Evolutionary conservation across 2,797 vertebrate species (phyloP).

Genomic region (Anabas testudineus): DNA sequence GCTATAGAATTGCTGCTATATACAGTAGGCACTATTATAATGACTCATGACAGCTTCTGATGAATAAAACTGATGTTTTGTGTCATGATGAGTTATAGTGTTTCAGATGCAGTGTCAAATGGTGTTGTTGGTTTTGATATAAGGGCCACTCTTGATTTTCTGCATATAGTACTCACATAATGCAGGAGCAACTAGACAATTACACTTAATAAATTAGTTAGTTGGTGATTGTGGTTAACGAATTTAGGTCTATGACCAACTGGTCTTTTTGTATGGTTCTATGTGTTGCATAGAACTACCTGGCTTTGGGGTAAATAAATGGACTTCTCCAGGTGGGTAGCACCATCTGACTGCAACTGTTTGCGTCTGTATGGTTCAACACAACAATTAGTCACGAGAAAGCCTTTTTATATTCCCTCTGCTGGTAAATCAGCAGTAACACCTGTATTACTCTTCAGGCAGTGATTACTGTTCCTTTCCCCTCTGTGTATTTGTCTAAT

Average conservation of each 20-base stretch:
- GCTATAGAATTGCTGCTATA: constrained; percentile 63
- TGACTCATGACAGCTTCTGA: constrained; percentile 64
- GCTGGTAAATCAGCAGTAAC: constrained; percentile 28
- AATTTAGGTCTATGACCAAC: not conserved
- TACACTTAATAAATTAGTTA: constrained; percentile 15
- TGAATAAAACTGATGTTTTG: constrained; percentile 37
- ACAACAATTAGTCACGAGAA: constrained; percentile 39
- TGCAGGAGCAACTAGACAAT: constrained; percentile 11
- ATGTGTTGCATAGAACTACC: too few relatives aligned
- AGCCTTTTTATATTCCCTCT: constrained; percentile 4
- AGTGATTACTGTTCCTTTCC: constrained; percentile 13
- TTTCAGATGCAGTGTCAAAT: constrained; percentile 1
- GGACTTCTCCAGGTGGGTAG: constrained; percentile 40
- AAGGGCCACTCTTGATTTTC: constrained; percentile 19
- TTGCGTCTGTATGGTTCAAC: constrained; percentile 31
- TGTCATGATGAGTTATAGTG: constrained; percentile 8
- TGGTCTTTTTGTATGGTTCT: too few relatives aligned
- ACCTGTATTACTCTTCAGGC: constrained; percentile 15
- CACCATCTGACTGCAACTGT: constrained; percentile 34
- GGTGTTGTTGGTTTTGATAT: constrained; percentile 4
- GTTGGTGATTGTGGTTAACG: constrained; percentile 14
- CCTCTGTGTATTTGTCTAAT: constrained; percentile 35
- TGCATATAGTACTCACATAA: too few relatives aligned
- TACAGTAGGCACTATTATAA: constrained; percentile 56
- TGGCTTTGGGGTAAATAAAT: constrained; percentile 37